A percentile compares a stretch with the other conserved stretches of the same genome.
Evolutionary conservation across 2,888 invertebrate species (phyloP).

Genomic region (Eulithis testata): DNA sequence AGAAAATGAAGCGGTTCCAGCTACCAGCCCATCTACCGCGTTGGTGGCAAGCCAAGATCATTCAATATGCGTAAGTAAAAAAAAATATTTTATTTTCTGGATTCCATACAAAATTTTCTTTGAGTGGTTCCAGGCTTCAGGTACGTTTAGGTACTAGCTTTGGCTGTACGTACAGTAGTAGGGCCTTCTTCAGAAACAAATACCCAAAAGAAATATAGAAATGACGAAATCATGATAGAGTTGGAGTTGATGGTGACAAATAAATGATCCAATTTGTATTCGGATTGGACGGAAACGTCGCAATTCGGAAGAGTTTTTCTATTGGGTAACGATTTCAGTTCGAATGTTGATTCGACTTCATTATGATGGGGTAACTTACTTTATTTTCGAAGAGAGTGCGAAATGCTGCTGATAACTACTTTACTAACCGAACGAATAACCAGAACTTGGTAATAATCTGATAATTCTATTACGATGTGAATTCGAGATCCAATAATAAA

Average conservation of each 20-base stretch:
- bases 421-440: too few relatives aligned
- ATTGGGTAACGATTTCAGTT: not conserved
- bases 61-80: constrained; percentile 76
- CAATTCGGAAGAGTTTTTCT: not conserved
- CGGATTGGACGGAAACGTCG: not conserved
- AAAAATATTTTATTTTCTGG: not conserved
- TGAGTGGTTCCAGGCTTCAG: too few relatives aligned
- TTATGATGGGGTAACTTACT: not conserved
- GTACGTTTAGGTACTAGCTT: too few relatives aligned
- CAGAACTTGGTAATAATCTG: too few relatives aligned
- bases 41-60: constrained; percentile 80
- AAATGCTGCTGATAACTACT: too few relatives aligned
- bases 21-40: constrained; percentile 70
- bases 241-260: not conserved
- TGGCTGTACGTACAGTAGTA: too few relatives aligned
- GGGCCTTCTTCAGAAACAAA: too few relatives aligned
- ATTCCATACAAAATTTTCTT: too few relatives aligned
- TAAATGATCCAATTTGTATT: constrained; percentile 8
- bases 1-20: constrained; percentile 74
- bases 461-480: too few relatives aligned
- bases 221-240: not conserved
- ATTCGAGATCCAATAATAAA: too few relatives aligned
- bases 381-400: too few relatives aligned
- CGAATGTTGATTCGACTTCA: not conserved
- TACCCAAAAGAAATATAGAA: not conserved